phyloP scores from a whole-genome alignment of 2,797 vertebrate species.

The Neopelma chrysocephalum region DNA sequence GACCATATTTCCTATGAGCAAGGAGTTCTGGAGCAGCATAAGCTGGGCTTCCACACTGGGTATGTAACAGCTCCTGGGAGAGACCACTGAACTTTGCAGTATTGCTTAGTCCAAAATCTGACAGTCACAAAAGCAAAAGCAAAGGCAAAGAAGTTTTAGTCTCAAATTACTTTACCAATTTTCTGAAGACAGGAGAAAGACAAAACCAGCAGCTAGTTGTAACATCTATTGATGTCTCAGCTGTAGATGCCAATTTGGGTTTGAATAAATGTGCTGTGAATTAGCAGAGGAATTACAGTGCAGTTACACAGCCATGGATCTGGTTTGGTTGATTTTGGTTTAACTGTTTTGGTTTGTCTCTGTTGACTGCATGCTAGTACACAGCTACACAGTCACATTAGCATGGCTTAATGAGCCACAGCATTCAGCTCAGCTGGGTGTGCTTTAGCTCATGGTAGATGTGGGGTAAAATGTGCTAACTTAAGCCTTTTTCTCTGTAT shows the following conservation, averaged over 20 bases:
- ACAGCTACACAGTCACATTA: background rate
- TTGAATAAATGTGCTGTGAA: background rate
- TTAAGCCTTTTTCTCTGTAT: slow-evolving; percentile 19
- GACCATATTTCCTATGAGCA: slow-evolving; percentile 86
- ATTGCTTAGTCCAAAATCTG: slow-evolving; percentile 90
- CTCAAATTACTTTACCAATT: background rate
- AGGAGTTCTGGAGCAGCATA: slow-evolving; percentile 86
- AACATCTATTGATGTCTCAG: background rate
- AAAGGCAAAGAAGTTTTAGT: background rate
- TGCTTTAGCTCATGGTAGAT: background rate
- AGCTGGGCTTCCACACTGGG: slow-evolving; percentile 86
- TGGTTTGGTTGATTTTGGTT: background rate
- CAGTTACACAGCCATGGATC: background rate
- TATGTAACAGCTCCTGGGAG: slow-evolving; percentile 84
- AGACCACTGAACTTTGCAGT: slow-evolving; percentile 80
- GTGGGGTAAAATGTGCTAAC: background rate
- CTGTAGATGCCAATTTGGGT: background rate
- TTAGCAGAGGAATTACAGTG: background rate
- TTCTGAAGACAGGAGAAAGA: background rate
- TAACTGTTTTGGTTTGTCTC: background rate
- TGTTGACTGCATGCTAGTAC: background rate
- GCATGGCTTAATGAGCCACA: background rate
- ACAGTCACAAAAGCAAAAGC: slow-evolving; percentile 18
- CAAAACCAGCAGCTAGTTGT: background rate
- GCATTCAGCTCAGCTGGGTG: background rate